Evolutionary conservation across 2,888 invertebrate species (phyloP).

Genomic region (Adineta ricciae): DNA sequence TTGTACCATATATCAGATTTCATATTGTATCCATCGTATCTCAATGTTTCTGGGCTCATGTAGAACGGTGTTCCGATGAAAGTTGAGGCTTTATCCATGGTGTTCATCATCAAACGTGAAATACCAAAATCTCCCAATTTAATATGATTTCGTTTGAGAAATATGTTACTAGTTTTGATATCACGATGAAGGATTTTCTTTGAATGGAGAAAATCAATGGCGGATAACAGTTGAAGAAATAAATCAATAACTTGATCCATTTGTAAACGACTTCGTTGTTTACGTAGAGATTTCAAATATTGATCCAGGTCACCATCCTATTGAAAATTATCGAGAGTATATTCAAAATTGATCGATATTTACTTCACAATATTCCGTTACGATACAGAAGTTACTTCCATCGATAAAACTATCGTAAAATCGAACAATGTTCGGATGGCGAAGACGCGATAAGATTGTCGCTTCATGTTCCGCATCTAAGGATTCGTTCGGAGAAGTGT

Average conservation of each 20-base stretch:
- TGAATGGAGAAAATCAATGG: conserved; percentile 48
- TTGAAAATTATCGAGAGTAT: background rate
- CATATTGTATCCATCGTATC: conserved; percentile 51
- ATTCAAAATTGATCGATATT: background rate
- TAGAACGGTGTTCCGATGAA: conserved; percentile 51
- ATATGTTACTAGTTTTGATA: conserved; percentile 50
- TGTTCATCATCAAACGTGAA: conserved; percentile 48
- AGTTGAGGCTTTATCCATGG: conserved; percentile 49
- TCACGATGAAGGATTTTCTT: conserved; percentile 49
- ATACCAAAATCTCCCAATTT: conserved; percentile 52
- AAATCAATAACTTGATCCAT: conserved; percentile 45
- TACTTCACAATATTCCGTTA: conserved; percentile 49
- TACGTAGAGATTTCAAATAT: conserved; percentile 43
- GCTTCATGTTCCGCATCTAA: conserved; percentile 48
- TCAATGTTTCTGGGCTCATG: conserved; percentile 51
- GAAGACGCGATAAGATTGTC: conserved; percentile 44
- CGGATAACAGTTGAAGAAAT: conserved; percentile 47
- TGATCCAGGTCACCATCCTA: conserved; percentile 47
- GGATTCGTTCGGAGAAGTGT: conserved; percentile 48
- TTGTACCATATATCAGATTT: conserved; percentile 48
- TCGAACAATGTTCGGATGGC: conserved; percentile 47
- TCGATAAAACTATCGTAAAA: conserved; percentile 37
- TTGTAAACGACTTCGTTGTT: conserved; percentile 41
- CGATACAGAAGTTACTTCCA: conserved; percentile 48
- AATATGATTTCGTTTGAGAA: conserved; percentile 46